These are phyloP conservation scores for Diachasma alloeum DNA, from an alignment of 1,140 invertebrate species.

Conservation along the genomic window DNA sequence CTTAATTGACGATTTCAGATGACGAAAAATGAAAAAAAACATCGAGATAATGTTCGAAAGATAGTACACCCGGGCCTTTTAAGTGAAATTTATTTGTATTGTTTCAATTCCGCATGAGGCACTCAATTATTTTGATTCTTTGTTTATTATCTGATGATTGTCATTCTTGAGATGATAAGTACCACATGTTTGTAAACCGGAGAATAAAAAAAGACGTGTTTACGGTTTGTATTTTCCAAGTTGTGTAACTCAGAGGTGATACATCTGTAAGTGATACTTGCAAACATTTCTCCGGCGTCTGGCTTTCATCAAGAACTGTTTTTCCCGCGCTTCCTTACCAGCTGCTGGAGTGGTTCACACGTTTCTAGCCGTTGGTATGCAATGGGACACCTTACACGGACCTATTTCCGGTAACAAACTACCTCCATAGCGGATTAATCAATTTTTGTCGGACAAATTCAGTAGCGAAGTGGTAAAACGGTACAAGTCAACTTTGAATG, in stretches of 20 bases:
- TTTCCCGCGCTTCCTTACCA: conserved; percentile 1
- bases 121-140: neutral
- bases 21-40: no score
- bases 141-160: neutral
- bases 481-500: no score
- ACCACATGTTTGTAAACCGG: neutral
- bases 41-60: no score
- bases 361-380: conserved; percentile 16
- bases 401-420: conserved; percentile 12
- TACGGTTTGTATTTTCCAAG: neutral
- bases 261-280: neutral
- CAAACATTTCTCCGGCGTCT: neutral
- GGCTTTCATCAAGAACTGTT: neutral
- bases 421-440: neutral
- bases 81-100: no score
- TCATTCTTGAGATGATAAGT: neutral
- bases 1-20: no score
- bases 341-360: conserved; percentile 30
- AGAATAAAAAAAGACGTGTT: neutral
- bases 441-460: no score
- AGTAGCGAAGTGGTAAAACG: no score
- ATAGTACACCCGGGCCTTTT: no score
- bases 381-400: conserved; percentile 28
- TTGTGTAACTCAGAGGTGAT: neutral
- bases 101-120: neutral